These are phyloP conservation scores for Harpagifer antarcticus DNA, from an alignment of 2,797 vertebrate species.

Conservation along the genomic window DNA sequence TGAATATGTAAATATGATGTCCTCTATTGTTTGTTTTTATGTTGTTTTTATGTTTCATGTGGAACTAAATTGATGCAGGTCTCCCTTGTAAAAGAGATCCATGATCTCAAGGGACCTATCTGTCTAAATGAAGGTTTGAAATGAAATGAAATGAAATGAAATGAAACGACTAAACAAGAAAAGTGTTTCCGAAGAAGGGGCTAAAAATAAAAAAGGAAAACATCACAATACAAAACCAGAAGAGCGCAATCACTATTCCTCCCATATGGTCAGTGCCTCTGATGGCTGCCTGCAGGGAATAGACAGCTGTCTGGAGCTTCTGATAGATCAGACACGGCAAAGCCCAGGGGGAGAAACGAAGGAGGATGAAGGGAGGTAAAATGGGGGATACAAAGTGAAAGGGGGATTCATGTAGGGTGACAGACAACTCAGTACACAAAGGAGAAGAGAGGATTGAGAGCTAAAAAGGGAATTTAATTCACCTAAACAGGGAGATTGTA, in stretches of 20 bases:
- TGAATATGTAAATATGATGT: no score
- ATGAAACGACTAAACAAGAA: slow-evolving; percentile 4
- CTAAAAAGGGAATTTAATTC: slow-evolving; percentile 3
- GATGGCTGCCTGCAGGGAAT: slow-evolving; percentile 71
- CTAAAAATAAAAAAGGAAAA: slow-evolving; percentile 40
- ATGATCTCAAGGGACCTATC: no score
- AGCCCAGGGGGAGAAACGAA: slow-evolving; percentile 48
- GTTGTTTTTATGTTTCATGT: no score
- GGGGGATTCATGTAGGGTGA: slow-evolving; percentile 39
- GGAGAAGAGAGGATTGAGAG: slow-evolving; percentile 4
- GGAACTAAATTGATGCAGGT: no score
- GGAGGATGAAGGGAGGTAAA: slow-evolving; percentile 26
- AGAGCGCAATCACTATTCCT: slow-evolving; percentile 59
- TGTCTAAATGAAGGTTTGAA: no score
- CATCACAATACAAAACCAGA: slow-evolving; percentile 43
- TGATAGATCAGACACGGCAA: slow-evolving; percentile 69
- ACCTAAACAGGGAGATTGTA: slow-evolving; percentile 5
- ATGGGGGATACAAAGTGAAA: slow-evolving; percentile 31
- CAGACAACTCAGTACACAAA: slow-evolving; percentile 51
- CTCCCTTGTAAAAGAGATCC: no score
- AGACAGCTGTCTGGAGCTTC: slow-evolving; percentile 73
- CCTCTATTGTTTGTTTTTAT: no score
- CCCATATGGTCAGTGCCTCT: slow-evolving; percentile 69
- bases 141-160: no score
- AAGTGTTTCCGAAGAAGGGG: background rate